These are phyloP conservation scores for Sebastes cheni DNA, from an alignment of 2,797 vertebrate genomes.

Conservation along the genomic window DNA sequence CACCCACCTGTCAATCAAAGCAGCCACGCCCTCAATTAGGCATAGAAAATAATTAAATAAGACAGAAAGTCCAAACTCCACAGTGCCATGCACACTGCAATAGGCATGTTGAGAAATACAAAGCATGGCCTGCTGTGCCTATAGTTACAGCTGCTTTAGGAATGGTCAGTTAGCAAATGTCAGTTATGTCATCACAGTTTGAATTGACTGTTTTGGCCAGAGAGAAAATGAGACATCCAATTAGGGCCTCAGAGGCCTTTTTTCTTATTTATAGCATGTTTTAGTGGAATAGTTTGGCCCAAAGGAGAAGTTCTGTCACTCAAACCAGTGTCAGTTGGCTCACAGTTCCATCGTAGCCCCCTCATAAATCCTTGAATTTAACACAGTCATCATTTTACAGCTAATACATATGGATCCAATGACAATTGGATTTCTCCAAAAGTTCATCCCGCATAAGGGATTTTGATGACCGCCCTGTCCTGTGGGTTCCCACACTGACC, in stretches of 20 bases:
- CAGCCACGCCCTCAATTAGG: too few relatives aligned
- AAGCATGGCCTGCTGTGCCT: background rate
- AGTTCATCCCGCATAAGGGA: conserved; percentile 1
- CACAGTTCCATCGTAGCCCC: background rate
- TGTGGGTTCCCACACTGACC: conserved; percentile 11
- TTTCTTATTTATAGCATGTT: conserved; percentile 10
- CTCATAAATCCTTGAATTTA: conserved; percentile 21
- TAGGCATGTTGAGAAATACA: background rate
- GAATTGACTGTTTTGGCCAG: conserved; percentile 36
- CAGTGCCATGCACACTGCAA: background rate
- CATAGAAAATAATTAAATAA: too few relatives aligned
- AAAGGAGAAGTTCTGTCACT: conserved; percentile 17
- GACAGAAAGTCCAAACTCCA: background rate
- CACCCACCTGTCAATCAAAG: too few relatives aligned
- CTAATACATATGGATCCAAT: conserved; percentile 19
- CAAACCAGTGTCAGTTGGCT: conserved; percentile 11
- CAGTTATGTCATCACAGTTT: conserved; percentile 15
- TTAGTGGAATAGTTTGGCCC: conserved; percentile 15
- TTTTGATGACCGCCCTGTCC: conserved; percentile 5
- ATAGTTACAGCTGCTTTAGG: background rate
- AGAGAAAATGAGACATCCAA: conserved; percentile 19
- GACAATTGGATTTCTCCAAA: conserved; percentile 20
- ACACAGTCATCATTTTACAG: conserved; percentile 27
- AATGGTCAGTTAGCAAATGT: background rate
- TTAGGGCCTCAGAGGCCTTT: conserved; percentile 7